Base-by-base conservation (phyloP, 2,113 vertebrate genomes). In the Ammodytes marinus region DNA sequence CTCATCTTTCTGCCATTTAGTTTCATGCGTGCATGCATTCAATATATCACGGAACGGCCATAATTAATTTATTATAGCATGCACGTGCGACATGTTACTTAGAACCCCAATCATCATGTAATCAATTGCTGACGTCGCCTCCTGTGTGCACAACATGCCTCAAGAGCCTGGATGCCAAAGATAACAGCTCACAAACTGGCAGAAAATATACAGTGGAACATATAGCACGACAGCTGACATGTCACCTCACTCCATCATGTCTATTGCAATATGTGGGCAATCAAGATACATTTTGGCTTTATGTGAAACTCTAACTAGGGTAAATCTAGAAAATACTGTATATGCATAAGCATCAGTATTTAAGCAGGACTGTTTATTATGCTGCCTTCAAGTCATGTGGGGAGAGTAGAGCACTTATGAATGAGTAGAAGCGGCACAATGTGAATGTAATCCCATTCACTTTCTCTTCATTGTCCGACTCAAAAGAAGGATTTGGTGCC, bases 1-100 rank as follows among this genome's bases (percentile, higher is more conserved):
- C 60, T 74, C 69, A 84, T 82, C 73, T 82, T 69, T 49, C 35
- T 79, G 84, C 85, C 77, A 78, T 89, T 78, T 70, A 74, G 69
- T 76, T 63, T 27, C 27, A 27, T 27, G 27, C 27, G 9, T 66
- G 72, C 40, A 10, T 84, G 74, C 75, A 68, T 78, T 77, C 74
- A 12, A 27, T 85, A 80, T 85, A 66, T 89, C 86, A 76, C 13
- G 4, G 12, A 50, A 65, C 68, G 15, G 70, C 71, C 37, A 65
- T 49, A 43, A 70, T 83, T 49, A 43, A 70, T 83, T 89, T 77
- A 74, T 70, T 64, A 58, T 57, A 63, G 75, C 11, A 4, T 5
- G 15, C 85, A 88, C 55, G 59, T 84, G 82, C 78, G 2, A 45
- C 59, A 3, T 39, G 65, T 90, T 90, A 85, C 0, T 6, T 39